These are phyloP conservation scores for Euura lappo DNA, from an alignment of 1,140 invertebrate genomes.

Conservation along the genomic window DNA sequence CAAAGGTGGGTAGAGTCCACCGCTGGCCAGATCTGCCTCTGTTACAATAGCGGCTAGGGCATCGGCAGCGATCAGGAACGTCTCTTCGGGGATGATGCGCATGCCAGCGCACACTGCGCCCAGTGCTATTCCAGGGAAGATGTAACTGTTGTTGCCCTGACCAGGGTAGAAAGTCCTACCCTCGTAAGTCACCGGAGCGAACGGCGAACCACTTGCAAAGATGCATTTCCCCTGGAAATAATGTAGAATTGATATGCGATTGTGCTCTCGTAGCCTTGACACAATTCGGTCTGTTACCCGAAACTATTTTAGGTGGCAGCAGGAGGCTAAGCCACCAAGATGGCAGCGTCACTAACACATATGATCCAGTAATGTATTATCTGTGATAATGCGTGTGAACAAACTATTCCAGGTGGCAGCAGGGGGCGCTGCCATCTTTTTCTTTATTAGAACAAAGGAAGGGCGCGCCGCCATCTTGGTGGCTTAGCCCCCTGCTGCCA, in stretches of 20 bases:
- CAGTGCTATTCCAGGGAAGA: conserved; percentile 93
- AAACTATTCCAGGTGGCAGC: no score
- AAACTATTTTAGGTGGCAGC: no score
- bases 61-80: conserved; percentile 88
- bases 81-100: conserved; percentile 84
- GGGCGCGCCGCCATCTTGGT: no score
- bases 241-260: conserved; percentile 17
- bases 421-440: no score
- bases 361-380: no score
- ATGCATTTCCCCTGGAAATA: conserved; percentile 74
- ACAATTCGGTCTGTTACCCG: no score
- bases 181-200: conserved; percentile 79
- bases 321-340: no score
- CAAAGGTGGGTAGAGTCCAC: conserved; percentile 95
- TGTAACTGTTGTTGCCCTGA: conserved; percentile 97
- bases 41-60: conserved; percentile 84
- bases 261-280: not conserved
- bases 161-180: conserved; percentile 83
- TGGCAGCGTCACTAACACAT: no score
- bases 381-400: no score
- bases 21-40: conserved; percentile 79
- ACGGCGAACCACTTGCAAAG: conserved; percentile 94
- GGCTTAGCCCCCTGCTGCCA: no score
- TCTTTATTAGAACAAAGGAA: no score
- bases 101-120: conserved; percentile 85